Evolutionary conservation across 2,888 invertebrate genomes (phyloP), one percentile per base, ranked within the genome.

Genomic region (Callyntrura sp.): DNA sequence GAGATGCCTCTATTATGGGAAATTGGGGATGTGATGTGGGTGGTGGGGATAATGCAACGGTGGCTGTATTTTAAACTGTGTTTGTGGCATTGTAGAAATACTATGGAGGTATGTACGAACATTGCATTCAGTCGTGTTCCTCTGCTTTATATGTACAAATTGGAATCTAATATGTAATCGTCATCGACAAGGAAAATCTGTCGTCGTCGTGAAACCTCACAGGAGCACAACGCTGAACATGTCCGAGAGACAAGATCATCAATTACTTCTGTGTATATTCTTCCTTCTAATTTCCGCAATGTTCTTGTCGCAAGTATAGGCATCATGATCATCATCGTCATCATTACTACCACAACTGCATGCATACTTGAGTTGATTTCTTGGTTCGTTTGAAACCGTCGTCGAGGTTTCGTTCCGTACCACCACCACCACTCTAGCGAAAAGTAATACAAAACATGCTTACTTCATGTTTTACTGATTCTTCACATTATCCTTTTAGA

Each of bases 231-330:
- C 9, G 9, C 6, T 28, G 35, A 65, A 20, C 25, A n/a, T 25
- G 20, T n/a, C 17, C 25, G 11, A 57, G 25, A 20, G 83, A 76
- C 81, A 83, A 23, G 35, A 43, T 76, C 88, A 65, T 62, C 83
- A 88, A 83, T 83, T 83, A 88, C 82, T 78, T 68, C n/a, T n/a
- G n/a, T n/a, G 8, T 65, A 20, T 48, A 20, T 48, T 70, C 45
- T 73, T 51, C 17, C 20, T 73, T 68, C 73, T 73, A 62, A 83
- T 88, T 88, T 88, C 88, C 88, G 88, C 83, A 83, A 76, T 76
- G 73, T 45, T 60, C 73, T 73, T 48, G 45, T 62, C 43, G 70
- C 55, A 25, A 17, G 11, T 0, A 25, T 17, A 45, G 0, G 5
- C 35, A 14, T 43, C 43, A 17, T 43, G 14, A 68, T 35, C 35